These are phyloP conservation scores for Tetragonisca angustula DNA, from an alignment of 2,888 invertebrate genomes.

Conservation along the genomic window DNA sequence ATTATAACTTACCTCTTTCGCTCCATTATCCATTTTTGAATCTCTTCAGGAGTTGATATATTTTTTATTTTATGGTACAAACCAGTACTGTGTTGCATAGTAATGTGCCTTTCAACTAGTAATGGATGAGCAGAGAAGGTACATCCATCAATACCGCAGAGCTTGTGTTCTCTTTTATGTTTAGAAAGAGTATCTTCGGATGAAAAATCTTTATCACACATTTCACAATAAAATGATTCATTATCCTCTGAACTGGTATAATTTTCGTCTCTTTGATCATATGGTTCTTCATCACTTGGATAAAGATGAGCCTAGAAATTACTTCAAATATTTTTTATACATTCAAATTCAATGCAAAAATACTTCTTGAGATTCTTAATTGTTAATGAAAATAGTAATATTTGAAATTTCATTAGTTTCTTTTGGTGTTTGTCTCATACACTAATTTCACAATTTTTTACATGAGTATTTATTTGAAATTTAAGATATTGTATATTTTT, in stretches of 20 bases:
- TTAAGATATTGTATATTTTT: slow-evolving; percentile 8
- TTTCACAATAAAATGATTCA: slow-evolving; percentile 88
- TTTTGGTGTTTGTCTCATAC: slow-evolving; percentile 8
- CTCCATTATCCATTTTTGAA: slow-evolving; percentile 93
- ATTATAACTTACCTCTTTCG: slow-evolving; percentile 86
- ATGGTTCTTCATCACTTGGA: slow-evolving; percentile 69
- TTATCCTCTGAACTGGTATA: slow-evolving; percentile 67
- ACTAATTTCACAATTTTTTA: slow-evolving; percentile 30
- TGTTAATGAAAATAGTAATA: slow-evolving; percentile 11
- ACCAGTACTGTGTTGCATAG: slow-evolving; percentile 93
- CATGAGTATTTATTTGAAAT: background rate
- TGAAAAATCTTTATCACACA: slow-evolving; percentile 92
- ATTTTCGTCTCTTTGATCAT: slow-evolving; percentile 75
- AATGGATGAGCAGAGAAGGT: slow-evolving; percentile 91
- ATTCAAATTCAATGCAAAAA: slow-evolving; percentile 42
- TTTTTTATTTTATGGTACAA: slow-evolving; percentile 91
- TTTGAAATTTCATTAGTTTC: background rate
- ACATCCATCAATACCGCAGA: slow-evolving; percentile 93
- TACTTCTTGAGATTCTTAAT: slow-evolving; percentile 27
- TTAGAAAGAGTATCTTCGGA: slow-evolving; percentile 86
- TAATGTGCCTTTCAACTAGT: slow-evolving; percentile 92
- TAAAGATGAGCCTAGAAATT: slow-evolving; percentile 78
- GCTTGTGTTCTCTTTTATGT: slow-evolving; percentile 91
- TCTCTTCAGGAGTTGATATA: slow-evolving; percentile 91
- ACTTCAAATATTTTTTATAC: slow-evolving; percentile 67